Evolutionary conservation across 2,888 invertebrate species (phyloP).

Genomic region (Oscheius sp.): DNA sequence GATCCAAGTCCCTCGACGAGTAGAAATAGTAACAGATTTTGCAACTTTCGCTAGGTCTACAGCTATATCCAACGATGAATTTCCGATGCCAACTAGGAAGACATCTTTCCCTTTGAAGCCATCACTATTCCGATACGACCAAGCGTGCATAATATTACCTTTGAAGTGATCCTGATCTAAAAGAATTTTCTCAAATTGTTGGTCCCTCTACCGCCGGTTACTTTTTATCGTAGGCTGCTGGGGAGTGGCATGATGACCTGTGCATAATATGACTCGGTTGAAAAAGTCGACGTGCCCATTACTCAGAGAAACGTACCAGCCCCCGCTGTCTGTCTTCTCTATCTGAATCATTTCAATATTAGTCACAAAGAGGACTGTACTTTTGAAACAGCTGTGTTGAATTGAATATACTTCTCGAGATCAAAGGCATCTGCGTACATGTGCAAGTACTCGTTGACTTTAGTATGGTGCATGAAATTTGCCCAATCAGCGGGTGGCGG

Average conservation of each 20-base stretch:
- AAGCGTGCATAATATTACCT: constrained; percentile 66
- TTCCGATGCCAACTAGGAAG: constrained; percentile 74
- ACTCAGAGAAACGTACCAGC: constrained; percentile 52
- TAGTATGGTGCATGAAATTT: constrained; percentile 65
- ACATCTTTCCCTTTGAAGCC: constrained; percentile 71
- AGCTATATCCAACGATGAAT: constrained; percentile 73
- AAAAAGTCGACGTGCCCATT: constrained; percentile 65
- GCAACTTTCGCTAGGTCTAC: constrained; percentile 71
- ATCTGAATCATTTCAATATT: constrained; percentile 30
- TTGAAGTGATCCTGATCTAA: constrained; percentile 69
- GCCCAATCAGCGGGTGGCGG: constrained; percentile 62
- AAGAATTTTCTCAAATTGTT: too few relatives aligned
- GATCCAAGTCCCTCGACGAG: constrained; percentile 72
- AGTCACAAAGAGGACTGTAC: constrained; percentile 35
- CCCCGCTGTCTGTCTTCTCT: constrained; percentile 39
- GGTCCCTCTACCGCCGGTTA: too few relatives aligned
- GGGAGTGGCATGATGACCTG: constrained; percentile 73
- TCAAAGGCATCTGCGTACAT: constrained; percentile 61
- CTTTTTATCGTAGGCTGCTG: constrained; percentile 69
- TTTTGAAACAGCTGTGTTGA: constrained; percentile 64
- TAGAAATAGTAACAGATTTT: constrained; percentile 70
- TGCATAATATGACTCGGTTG: constrained; percentile 74
- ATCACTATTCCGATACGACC: constrained; percentile 61
- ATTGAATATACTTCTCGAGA: constrained; percentile 59
- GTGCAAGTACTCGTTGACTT: constrained; percentile 62